phyloP scores from a whole-genome alignment of 1,140 invertebrate genomes.

The Pantala flavescens region DNA sequence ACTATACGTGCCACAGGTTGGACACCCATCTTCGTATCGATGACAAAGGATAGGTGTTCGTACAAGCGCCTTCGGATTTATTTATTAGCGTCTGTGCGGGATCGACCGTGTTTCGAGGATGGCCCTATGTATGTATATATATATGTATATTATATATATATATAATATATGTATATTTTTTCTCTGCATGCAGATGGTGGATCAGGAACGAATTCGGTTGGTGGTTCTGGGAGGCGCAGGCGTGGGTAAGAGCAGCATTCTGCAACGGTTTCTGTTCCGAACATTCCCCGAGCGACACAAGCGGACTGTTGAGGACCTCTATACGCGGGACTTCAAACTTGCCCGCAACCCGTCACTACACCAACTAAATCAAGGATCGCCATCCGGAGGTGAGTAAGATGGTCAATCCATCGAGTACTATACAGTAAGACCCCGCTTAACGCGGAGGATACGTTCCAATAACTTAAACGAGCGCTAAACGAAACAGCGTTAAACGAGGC shows the following conservation, averaged over 20 bases:
- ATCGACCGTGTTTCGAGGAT: too few species aligned
- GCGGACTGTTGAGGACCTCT: constrained; percentile 82
- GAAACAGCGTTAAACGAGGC: too few species aligned
- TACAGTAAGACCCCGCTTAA: constrained; percentile 18
- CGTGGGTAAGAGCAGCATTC: constrained; percentile 78
- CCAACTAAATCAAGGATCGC: neutral
- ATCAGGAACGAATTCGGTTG: constrained; percentile 70
- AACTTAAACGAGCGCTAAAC: too few species aligned
- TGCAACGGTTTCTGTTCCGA: constrained; percentile 76
- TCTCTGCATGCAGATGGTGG: constrained; percentile 42
- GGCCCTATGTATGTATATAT: too few species aligned
- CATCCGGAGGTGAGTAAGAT: neutral
- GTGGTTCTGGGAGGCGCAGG: constrained; percentile 73
- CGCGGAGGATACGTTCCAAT: too few species aligned
- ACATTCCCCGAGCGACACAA: constrained; percentile 73
- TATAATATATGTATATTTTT: too few species aligned
- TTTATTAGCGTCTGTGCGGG: too few species aligned
- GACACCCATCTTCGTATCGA: too few species aligned
- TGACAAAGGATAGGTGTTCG: too few species aligned
- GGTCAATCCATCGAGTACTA: neutral
- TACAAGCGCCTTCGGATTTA: too few species aligned
- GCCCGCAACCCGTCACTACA: constrained; percentile 23
- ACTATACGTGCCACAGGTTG: too few species aligned
- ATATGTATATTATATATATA: too few species aligned
- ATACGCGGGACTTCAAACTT: constrained; percentile 74